Base-by-base conservation (phyloP, 2,888 invertebrate genomes). In the Volucella bombylans region DNA sequence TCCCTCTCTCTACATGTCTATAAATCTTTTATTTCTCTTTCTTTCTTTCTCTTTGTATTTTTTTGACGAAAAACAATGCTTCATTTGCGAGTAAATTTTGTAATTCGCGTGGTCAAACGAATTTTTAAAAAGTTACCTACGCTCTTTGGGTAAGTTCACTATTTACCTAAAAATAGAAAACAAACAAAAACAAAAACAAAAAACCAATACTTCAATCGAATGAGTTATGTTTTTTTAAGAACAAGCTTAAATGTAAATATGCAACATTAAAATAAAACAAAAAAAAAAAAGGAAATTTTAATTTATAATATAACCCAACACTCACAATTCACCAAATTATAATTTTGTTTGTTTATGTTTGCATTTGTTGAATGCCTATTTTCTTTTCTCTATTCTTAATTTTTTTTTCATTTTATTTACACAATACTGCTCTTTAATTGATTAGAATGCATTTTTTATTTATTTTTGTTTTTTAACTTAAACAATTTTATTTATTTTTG, bases 71-170 rank as follows among this genome's bases (percentile, higher is more conserved):
- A 67, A 72, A 82, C 65, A 72, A 80, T 83, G 73, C 80, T 80
- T 83, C 83, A 68, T 79, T 83, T 80, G 80, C 80, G 83, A 83
- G 83, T 65, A 67, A 83, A 80, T 54, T 57, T 80, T 76, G 31
- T 18, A 59, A 83, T 67, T 61, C 80, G 74, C 80, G 80, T 65
- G 83, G 65, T 80, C 55, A 69, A 71, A 76, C 41, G 43, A 71
- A 59, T 80, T 80, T 83, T 72, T 49, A 55, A 78, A 83, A 74
- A 80, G 74, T 83, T 74, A 54, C 67, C 47, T 74, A 54, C 69
- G 61, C 69, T 31, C 31, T 67, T 80, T 80, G 74, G 83, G 83
- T 83, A 80, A 83, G 83, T 83, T 73, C 50, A 31, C 50, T 23
- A 78, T 82, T 82, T 57, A 73, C 73, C 54, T 83, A 65, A 65